Base-by-base conservation (phyloP, 1,140 invertebrate species). In the Magallana angulata region DNA sequence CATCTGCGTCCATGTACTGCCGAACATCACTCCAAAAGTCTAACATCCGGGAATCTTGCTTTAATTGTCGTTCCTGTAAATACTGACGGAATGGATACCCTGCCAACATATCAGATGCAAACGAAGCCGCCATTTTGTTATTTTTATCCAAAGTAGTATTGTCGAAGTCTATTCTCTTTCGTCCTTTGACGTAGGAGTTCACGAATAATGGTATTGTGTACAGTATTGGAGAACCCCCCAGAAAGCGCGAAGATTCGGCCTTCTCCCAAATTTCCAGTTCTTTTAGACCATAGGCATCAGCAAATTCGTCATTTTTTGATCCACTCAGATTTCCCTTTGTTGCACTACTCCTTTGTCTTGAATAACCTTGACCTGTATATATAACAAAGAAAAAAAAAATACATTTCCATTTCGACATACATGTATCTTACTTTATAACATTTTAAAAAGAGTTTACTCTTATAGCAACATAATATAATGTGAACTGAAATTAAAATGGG, bases 1-100 rank as follows among this genome's bases (percentile, higher is more conserved):
- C 89, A 48, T 91, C 90, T 30, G 88, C 85, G 56, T 90, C 87
- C 12, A 91, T 30, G 84, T 91, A 91, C 16, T 82, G 90, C 11
- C 90, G 56, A 1, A 91, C 84, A 64, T 91, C 91, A 0, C 68
- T 87, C 91, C 91, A 91, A 84, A 91, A 91, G 7, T 88, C 62
- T 7, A 91, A 68, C 57, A 91, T 89, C 8, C 85, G 85, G 1
- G 86, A 60, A 56, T 91, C 88, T 1, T 82, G 36, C 14, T 9
- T 9, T 16, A 80, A 68, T 0, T 80, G 60, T 9, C 85, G 76
- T 48, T 84, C 81, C n/a, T 88, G 36, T 14, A 91, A 57, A 62
- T 85, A 90, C 14, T 81, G 30, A 30, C 68, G 24, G 18, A 90
- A 89, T 8, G 91, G 91, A 84, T 57, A 86, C 16, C 91, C 87